Base-by-base conservation (phyloP, 2,797 vertebrate species). In the Thaleichthys pacificus region DNA sequence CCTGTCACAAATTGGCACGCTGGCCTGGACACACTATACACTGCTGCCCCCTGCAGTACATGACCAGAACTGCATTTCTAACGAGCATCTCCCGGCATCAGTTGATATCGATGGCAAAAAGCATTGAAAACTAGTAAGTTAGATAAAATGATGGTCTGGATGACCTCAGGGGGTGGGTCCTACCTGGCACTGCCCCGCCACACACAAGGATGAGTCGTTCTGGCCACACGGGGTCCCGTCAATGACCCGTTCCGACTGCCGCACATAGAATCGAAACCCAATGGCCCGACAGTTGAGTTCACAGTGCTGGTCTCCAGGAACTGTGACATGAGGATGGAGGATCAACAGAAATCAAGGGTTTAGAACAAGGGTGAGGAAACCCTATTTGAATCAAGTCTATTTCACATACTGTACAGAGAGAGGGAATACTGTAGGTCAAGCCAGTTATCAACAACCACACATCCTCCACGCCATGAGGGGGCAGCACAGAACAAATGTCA, bases 261-360 rank as follows among this genome's bases (percentile, higher is more conserved):
- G 92, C 28, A 99, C 96, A 0, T 99, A 99, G 92, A 99, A 99
- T 12, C 96, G 93, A 90, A 96, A 98, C 15, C 97, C 97, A 1
- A 92, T 85, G 0, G 97, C 97, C 0, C 96, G 93, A 82, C 97
- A 99, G 80, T 97, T 96, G 71, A 99, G 91, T 75, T 97, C 95
- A 65, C 97, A 99, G 22, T 92, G 94, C 77, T 95, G 95, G 58
- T 90, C 93, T 3, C 83, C 93, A 19, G 94, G 93, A 75, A 94
- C 97, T 99, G 77, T 14, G 61, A 62, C 28, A 70, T 5, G 5
- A 8, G 51, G 51, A 17, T n/a, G 19, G 19, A n/a, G 19, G 15
- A n/a, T 5, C 3, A n/a, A 5, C 17, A 56, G 5, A 56, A 17
- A 47, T 47, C 42, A 47, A 14, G 42, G 12, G 42, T 47, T 47